Evolutionary conservation across 2,113 vertebrate species (phyloP).

Genomic region (Notiomystis cincta): DNA sequence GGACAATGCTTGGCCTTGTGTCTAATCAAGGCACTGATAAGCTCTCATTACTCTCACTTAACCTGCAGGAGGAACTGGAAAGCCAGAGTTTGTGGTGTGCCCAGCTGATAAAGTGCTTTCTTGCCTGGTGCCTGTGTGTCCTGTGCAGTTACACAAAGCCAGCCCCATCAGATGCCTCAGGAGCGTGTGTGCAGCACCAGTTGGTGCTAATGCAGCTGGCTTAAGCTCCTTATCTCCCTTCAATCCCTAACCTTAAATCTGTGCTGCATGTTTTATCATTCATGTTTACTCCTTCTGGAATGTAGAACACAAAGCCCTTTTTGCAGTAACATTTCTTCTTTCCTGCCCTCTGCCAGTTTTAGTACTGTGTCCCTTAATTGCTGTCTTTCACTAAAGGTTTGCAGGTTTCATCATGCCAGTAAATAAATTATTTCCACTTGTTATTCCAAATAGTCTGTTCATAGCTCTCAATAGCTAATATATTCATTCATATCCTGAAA

Average conservation of each 20-base stretch:
- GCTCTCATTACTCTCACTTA: background rate
- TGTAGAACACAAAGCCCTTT: background rate
- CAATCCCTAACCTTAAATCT: background rate
- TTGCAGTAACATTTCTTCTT: background rate
- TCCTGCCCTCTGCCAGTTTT: background rate
- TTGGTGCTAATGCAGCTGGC: background rate
- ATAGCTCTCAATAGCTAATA: background rate
- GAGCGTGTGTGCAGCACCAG: rapidly evolving
- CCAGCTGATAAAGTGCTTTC: background rate
- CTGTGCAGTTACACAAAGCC: background rate
- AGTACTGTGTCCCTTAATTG: background rate
- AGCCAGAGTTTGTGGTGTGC: background rate
- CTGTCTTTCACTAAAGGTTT: background rate
- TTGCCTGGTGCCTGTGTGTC: background rate
- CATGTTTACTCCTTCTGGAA: background rate
- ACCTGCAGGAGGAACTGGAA: background rate
- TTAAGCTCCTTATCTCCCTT: constrained; percentile 23
- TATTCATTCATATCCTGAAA: background rate
- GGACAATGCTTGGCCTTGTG: background rate
- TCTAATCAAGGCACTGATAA: background rate
- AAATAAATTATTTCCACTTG: constrained; percentile 12
- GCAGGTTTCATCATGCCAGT: background rate
- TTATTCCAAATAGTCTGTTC: background rate
- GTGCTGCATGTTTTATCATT: background rate
- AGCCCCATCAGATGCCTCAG: background rate